Evolutionary conservation across 2,113 vertebrate genomes (phyloP).

Genomic region (Charina bottae): DNA sequence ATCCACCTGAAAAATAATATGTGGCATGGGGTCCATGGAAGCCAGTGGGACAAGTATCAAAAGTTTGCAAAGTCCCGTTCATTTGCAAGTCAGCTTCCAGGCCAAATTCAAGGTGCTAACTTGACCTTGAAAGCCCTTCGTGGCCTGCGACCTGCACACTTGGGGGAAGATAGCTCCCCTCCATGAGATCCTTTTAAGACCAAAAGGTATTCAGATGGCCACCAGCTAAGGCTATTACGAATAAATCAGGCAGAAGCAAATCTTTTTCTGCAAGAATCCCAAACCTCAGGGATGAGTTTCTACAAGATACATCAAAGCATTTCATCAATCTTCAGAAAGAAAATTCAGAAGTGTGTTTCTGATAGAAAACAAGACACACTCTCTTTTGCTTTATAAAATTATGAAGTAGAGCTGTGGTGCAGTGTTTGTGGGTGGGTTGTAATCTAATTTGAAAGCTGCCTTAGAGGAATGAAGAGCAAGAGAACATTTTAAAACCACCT

Average conservation of each 20-base stretch:
- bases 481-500: neutral
- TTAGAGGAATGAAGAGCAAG: neutral
- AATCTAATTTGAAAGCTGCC: neutral
- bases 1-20: too few relatives aligned
- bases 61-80: neutral
- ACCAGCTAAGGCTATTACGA: neutral
- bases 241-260: neutral
- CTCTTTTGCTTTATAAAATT: neutral
- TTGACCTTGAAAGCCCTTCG: constrained; percentile 4
- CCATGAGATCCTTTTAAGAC: neutral
- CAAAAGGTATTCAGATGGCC: neutral
- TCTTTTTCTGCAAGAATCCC: neutral
- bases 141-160: neutral
- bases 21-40: neutral
- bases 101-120: neutral
- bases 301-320: neutral
- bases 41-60: neutral
- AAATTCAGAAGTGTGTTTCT: neutral
- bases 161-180: neutral
- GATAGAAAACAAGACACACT: neutral
- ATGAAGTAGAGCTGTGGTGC: neutral
- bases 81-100: neutral
- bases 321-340: neutral
- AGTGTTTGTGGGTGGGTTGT: neutral
- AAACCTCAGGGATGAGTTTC: neutral